Evolutionary conservation across 2,888 invertebrate species (phyloP).

Genomic region (Drosophila meridiana): DNA sequence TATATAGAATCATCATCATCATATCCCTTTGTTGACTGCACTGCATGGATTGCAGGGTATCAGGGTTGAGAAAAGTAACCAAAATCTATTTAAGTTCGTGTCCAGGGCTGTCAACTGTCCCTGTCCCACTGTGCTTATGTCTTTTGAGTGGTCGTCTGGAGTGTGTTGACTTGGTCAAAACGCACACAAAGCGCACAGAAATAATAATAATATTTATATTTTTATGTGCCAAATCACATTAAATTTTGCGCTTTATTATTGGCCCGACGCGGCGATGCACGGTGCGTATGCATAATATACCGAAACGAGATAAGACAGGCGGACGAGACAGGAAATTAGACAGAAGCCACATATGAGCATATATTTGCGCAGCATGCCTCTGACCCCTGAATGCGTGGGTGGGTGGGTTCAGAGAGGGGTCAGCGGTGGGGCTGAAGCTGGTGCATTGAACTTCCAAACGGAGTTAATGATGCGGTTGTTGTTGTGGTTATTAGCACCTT

Average conservation of each 20-base stretch:
- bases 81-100: conserved; percentile 58
- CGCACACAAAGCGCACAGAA: conserved; percentile 50
- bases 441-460: conserved; percentile 50
- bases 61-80: conserved; percentile 9
- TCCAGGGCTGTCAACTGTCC: conserved; percentile 45
- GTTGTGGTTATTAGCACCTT: conserved; percentile 45
- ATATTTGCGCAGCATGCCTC: conserved; percentile 14
- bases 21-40: background rate
- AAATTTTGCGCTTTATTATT: conserved; percentile 70
- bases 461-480: conserved; percentile 50
- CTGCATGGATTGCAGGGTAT: background rate
- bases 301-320: conserved; percentile 65
- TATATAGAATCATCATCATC: background rate
- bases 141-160: conserved; percentile 24
- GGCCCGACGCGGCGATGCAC: conserved; percentile 36
- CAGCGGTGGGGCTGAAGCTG: background rate
- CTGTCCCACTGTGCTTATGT: conserved; percentile 35
- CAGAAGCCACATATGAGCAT: conserved; percentile 2
- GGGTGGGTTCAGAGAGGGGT: conserved; percentile 10
- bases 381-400: conserved; percentile 15
- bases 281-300: conserved; percentile 76
- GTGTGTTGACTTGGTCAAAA: conserved; percentile 30
- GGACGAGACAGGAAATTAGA: conserved; percentile 75
- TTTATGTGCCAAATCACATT: conserved; percentile 74
- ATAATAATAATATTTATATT: conserved; percentile 77